phyloP scores from a whole-genome alignment of 2,888 invertebrate species.

The Caenorhabditis doughertyi region DNA sequence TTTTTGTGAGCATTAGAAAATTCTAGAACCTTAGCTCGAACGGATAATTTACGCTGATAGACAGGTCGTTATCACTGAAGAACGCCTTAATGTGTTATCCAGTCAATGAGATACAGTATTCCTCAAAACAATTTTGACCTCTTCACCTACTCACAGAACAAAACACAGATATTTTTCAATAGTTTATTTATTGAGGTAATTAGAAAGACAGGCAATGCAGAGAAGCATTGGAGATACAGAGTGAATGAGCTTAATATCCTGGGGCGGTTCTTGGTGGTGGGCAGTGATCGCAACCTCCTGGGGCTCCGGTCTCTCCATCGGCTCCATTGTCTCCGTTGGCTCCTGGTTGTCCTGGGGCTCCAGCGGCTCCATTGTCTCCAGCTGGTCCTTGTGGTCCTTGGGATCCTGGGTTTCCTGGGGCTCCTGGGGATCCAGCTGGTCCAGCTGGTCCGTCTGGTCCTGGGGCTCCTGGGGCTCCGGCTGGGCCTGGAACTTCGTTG shows the following conservation, averaged over 20 bases:
- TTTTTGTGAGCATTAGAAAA: too few species aligned
- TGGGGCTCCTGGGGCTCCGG: slow-evolving; percentile 71
- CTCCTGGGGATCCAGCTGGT: slow-evolving; percentile 69
- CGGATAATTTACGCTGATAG: too few species aligned
- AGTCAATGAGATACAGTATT: too few species aligned
- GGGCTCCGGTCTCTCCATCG: slow-evolving; percentile 75
- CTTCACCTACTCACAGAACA: too few species aligned
- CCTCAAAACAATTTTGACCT: too few species aligned
- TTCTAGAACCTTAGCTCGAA: too few species aligned
- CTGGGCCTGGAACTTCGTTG: slow-evolving; percentile 68
- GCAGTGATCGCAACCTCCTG: slow-evolving; percentile 69
- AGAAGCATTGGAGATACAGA: slow-evolving; percentile 62
- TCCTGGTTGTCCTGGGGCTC: slow-evolving; percentile 73
- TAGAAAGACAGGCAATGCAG: slow-evolving; percentile 59
- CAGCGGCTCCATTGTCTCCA: slow-evolving; percentile 74
- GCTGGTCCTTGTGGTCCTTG: slow-evolving; percentile 73
- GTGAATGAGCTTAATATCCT: slow-evolving; percentile 65
- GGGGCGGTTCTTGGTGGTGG: slow-evolving; percentile 71
- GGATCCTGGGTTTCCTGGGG: slow-evolving; percentile 68
- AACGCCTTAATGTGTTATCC: too few species aligned
- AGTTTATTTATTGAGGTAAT: slow-evolving; percentile 56
- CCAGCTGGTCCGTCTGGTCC: slow-evolving; percentile 72
- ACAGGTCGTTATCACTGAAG: too few species aligned
- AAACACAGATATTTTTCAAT: slow-evolving; percentile 20
- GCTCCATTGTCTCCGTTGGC: slow-evolving; percentile 69